Conservation (phyloP, 2,113 vertebrate genomes). For the Platichthys stellatus region DNA sequence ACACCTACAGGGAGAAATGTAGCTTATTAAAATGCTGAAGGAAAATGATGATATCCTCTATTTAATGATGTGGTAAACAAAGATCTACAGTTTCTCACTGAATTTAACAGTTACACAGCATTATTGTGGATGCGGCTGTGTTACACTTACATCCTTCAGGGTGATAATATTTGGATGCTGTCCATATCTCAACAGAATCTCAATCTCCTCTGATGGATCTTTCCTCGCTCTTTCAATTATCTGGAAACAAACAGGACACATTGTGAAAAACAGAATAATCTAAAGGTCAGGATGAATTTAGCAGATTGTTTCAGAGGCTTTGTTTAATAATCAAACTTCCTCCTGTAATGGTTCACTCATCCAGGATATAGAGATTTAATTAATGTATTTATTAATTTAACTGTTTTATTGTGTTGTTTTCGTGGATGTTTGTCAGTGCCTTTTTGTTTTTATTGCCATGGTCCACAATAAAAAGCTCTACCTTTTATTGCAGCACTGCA, state of each 20-base stretch:
- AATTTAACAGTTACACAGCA: too few species aligned
- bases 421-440: too few species aligned
- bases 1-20: slow-evolving; percentile 85
- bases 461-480: too few species aligned
- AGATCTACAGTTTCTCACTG: too few species aligned
- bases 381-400: too few species aligned
- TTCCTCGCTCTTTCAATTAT: slow-evolving; percentile 92
- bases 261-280: neutral
- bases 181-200: slow-evolving; percentile 94
- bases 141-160: slow-evolving; percentile 91
- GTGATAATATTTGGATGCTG: slow-evolving; percentile 96
- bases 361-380: neutral
- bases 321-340: neutral
- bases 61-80: neutral
- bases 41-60: neutral
- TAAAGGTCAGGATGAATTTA: neutral
- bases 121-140: neutral
- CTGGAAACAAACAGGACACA: slow-evolving; percentile 71
- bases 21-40: neutral
- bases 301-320: neutral
- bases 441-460: too few species aligned
- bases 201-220: slow-evolving; percentile 95
- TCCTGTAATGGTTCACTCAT: neutral
- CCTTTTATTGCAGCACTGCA: too few species aligned
- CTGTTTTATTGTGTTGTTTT: too few species aligned